Percentiles rank a stretch among this genome's conserved stretches.
phyloP scores from a whole-genome alignment of 1,140 invertebrate species.

The Tetramorium alpestre region DNA sequence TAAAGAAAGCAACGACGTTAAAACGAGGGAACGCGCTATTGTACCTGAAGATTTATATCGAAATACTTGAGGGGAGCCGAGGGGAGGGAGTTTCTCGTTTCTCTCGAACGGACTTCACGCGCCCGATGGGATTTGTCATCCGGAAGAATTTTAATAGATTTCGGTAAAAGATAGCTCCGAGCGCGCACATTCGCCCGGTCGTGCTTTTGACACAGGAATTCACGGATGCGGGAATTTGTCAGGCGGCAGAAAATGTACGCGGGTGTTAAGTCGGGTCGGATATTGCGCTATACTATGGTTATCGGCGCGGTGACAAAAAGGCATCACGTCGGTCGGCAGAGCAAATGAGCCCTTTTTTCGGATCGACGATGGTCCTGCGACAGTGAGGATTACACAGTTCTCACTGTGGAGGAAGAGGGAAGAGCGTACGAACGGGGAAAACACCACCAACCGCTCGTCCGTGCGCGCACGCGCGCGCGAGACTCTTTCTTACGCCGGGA shows the following conservation, averaged over 20 bases:
- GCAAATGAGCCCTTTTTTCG: constrained; percentile 72
- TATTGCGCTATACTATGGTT: constrained; percentile 56
- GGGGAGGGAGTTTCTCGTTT: constrained; percentile 22
- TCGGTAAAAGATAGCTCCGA: constrained; percentile 43
- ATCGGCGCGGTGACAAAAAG: constrained; percentile 71
- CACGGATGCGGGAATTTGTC: constrained; percentile 65
- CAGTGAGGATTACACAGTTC: constrained; percentile 59
- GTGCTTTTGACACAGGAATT: constrained; percentile 40
- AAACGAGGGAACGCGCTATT: constrained; percentile 9
- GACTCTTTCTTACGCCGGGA: constrained; percentile 71
- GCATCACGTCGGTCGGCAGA: constrained; percentile 18
- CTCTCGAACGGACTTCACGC: constrained; percentile 9
- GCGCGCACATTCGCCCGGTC: not conserved
- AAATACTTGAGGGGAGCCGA: not conserved
- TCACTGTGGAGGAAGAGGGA: constrained; percentile 42
- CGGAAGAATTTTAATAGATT: constrained; percentile 61
- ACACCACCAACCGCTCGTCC: constrained; percentile 11
- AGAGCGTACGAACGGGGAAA: not conserved
- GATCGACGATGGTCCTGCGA: constrained; percentile 69
- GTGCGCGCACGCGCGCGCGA: constrained; percentile 23
- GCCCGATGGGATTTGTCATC: constrained; percentile 53
- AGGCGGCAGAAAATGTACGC: constrained; percentile 16
- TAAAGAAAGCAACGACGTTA: not conserved
- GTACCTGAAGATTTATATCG: constrained; percentile 44
- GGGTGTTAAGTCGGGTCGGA: constrained; percentile 53